A percentile compares a stretch with the other conserved stretches of the same genome.
Evolutionary conservation across 2,797 vertebrate genomes (phyloP).

Genomic region (Pelobates cultripes): DNA sequence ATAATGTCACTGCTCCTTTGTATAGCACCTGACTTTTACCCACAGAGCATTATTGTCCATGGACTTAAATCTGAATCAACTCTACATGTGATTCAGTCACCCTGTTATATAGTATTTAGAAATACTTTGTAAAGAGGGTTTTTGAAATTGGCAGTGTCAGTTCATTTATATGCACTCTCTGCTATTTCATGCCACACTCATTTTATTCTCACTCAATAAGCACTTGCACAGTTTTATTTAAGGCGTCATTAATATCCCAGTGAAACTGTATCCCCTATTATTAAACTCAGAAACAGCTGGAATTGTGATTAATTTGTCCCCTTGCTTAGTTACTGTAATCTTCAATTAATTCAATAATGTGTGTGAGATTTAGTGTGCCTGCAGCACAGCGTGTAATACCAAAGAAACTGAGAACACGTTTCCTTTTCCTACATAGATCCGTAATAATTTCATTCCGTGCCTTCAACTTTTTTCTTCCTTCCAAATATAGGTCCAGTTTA

Average conservation of each 20-base stretch:
- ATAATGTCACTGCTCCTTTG: too few species aligned
- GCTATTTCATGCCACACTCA: too few species aligned
- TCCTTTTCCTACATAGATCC: not conserved
- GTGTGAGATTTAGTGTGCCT: constrained; percentile 10
- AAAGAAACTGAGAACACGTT: not conserved
- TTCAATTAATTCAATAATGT: constrained; percentile 46
- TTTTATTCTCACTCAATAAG: too few species aligned
- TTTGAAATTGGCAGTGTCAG: too few species aligned
- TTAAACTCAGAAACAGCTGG: constrained; percentile 15
- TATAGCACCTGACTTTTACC: too few species aligned
- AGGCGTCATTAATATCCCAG: not conserved
- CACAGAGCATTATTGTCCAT: too few species aligned
- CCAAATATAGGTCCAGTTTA: not conserved
- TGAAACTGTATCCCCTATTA: not conserved
- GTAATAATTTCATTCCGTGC: not conserved
- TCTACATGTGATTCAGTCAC: too few species aligned
- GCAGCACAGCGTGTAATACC: not conserved
- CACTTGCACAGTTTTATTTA: too few species aligned
- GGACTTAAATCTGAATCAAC: too few species aligned
- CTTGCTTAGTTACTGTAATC: constrained; percentile 45
- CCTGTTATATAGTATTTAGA: too few species aligned
- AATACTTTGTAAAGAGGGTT: too few species aligned
- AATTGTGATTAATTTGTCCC: constrained; percentile 31
- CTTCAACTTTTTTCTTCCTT: not conserved
- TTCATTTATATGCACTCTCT: too few species aligned